Evolutionary conservation across 2,888 invertebrate species (phyloP).

Genomic region (Nezara viridula): DNA sequence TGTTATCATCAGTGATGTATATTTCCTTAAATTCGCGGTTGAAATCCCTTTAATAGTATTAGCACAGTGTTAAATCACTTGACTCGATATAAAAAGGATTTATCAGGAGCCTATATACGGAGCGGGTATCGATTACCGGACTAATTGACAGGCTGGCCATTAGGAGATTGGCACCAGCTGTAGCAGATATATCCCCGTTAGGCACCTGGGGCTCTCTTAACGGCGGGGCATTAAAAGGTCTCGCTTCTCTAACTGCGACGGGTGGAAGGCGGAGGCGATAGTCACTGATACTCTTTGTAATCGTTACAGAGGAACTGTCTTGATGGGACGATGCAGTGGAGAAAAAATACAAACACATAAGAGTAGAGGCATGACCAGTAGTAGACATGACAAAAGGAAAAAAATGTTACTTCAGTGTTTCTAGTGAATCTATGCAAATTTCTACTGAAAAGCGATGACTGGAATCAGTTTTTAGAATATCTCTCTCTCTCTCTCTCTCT

Average conservation of each 20-base stretch:
- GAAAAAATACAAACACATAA: not conserved
- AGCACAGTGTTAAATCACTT: not conserved
- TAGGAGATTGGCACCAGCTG: conserved; percentile 55
- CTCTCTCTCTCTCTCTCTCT: too few species aligned
- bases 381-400: too few species aligned
- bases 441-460: too few species aligned
- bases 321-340: not conserved
- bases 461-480: too few species aligned
- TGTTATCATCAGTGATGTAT: not conserved
- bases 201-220: conserved; percentile 53
- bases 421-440: too few species aligned
- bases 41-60: too few species aligned
- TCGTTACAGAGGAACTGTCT: not conserved
- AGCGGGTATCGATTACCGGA: not conserved
- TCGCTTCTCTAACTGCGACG: conserved; percentile 32
- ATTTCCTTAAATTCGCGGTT: too few species aligned
- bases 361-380: too few species aligned
- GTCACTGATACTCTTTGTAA: not conserved
- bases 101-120: not conserved
- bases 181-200: conserved; percentile 41
- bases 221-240: conserved; percentile 8
- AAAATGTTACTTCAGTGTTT: too few species aligned
- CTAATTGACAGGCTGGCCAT: conserved; percentile 32
- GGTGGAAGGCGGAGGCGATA: not conserved
- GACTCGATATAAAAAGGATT: not conserved